Conservation (phyloP, 1,140 invertebrate species). For the Antheraea pernyi region DNA sequence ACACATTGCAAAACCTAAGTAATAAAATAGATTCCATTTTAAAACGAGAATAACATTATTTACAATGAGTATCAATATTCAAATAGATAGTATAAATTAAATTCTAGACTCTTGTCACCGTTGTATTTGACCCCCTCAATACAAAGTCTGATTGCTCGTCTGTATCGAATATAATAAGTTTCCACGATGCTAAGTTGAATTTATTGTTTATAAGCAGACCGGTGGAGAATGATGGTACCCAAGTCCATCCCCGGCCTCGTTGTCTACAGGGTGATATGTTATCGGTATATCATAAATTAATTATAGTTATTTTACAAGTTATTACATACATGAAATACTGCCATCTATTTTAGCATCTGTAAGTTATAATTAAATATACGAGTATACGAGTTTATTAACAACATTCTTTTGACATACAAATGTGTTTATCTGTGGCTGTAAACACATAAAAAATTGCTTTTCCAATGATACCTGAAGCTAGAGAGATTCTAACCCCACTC, state of each 20-base stretch:
- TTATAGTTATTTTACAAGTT: conserved; percentile 5
- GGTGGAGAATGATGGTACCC: conserved; percentile 9
- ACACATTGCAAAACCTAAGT: too few relatives aligned
- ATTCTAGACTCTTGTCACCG: not conserved
- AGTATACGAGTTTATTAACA: too few relatives aligned
- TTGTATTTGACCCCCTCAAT: conserved; percentile 1
- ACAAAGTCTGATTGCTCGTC: conserved; percentile 7
- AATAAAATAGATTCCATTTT: too few relatives aligned
- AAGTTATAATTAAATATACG: too few relatives aligned
- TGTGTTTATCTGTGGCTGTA: too few relatives aligned
- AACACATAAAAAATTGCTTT: too few relatives aligned
- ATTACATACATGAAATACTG: not conserved
- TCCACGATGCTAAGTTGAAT: conserved; percentile 56
- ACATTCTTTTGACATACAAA: too few relatives aligned
- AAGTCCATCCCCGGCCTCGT: not conserved
- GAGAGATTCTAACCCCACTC: too few relatives aligned
- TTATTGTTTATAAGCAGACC: conserved; percentile 53
- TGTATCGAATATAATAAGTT: conserved; percentile 48
- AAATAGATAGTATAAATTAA: not conserved
- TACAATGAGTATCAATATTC: too few relatives aligned
- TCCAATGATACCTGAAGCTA: too few relatives aligned
- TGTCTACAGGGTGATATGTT: not conserved
- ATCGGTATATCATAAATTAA: not conserved
- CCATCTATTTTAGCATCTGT: not conserved
- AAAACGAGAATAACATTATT: too few relatives aligned